A percentile compares a stretch with the other conserved stretches of the same genome.
Evolutionary conservation across 2,888 invertebrate genomes (phyloP).

Genomic region (Hymenopus coronatus): DNA sequence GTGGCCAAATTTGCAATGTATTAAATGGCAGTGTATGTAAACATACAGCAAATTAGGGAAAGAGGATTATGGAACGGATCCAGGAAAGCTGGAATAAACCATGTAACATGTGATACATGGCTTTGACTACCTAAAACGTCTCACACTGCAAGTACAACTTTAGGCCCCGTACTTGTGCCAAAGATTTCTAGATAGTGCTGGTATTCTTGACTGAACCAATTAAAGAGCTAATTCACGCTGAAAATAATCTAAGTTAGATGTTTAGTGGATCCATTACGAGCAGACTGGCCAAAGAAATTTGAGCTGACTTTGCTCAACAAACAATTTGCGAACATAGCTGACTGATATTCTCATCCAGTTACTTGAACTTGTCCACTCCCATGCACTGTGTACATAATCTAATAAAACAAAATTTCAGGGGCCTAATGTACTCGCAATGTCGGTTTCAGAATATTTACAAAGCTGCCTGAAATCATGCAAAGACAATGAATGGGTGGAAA

Average conservation of each 20-base stretch:
- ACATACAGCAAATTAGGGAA: neutral
- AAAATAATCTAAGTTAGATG: conserved; percentile 23
- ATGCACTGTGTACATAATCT: conserved; percentile 24
- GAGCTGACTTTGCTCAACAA: conserved; percentile 15
- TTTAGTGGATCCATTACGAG: conserved; percentile 16
- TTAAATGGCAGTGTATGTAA: neutral
- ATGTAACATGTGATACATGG: neutral
- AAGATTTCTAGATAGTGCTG: neutral
- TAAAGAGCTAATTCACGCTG: conserved; percentile 10
- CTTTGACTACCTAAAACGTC: conserved; percentile 7
- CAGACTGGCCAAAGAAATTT: conserved; percentile 30
- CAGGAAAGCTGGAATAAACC: neutral
- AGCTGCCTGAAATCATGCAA: conserved; percentile 38
- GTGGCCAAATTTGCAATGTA: neutral
- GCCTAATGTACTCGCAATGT: conserved; percentile 35
- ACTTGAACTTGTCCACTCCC: conserved; percentile 37
- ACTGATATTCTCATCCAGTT: conserved; percentile 33
- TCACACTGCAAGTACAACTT: conserved; percentile 35
- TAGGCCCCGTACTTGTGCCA: conserved; percentile 28
- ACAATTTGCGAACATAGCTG: conserved; percentile 10
- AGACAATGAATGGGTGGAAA: conserved; percentile 32
- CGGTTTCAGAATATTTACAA: conserved; percentile 32
- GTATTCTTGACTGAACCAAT: neutral
- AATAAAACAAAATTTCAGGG: conserved; percentile 18
- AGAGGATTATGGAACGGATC: neutral